phyloP scores from a whole-genome alignment of 2,888 invertebrate species.

The Cephus rjabovi region DNA sequence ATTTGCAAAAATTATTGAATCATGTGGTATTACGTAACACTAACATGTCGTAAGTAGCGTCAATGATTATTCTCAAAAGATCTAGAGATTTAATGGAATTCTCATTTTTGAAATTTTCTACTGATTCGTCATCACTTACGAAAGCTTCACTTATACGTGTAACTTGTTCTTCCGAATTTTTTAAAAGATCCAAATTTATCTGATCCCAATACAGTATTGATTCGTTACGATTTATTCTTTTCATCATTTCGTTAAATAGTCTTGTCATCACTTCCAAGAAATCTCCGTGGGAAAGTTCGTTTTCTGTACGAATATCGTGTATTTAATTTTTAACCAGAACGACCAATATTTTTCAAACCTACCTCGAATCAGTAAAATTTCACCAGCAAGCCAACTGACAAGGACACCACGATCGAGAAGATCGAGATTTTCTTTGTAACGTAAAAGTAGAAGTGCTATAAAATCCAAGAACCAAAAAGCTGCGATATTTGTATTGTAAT shows the following conservation, averaged over 20 bases:
- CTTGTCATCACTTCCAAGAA: constrained; percentile 44
- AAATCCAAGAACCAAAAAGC: constrained; percentile 71
- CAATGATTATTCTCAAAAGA: constrained; percentile 38
- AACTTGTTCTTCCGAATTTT: not conserved
- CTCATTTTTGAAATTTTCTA: not conserved
- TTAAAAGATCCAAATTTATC: constrained; percentile 6
- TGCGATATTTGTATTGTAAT: constrained; percentile 65
- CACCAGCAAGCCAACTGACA: constrained; percentile 52
- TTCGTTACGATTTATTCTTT: constrained; percentile 32
- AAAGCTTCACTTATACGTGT: not conserved
- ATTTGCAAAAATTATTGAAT: not conserved
- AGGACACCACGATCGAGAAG: constrained; percentile 35
- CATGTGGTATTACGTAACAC: constrained; percentile 8
- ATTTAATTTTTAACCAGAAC: not conserved
- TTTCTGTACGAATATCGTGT: constrained; percentile 28
- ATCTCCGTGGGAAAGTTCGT: constrained; percentile 31
- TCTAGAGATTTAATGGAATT: not conserved
- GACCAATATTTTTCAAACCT: not conserved
- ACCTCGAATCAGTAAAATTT: constrained; percentile 47
- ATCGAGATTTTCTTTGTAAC: constrained; percentile 30
- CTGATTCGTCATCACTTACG: not conserved
- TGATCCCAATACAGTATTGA: constrained; percentile 41
- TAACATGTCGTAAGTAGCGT: constrained; percentile 47
- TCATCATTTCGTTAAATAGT: constrained; percentile 32
- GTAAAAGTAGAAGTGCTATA: constrained; percentile 54